Evolutionary conservation across 2,888 invertebrate species (phyloP).

Genomic region (Hypercompe scribonia): DNA sequence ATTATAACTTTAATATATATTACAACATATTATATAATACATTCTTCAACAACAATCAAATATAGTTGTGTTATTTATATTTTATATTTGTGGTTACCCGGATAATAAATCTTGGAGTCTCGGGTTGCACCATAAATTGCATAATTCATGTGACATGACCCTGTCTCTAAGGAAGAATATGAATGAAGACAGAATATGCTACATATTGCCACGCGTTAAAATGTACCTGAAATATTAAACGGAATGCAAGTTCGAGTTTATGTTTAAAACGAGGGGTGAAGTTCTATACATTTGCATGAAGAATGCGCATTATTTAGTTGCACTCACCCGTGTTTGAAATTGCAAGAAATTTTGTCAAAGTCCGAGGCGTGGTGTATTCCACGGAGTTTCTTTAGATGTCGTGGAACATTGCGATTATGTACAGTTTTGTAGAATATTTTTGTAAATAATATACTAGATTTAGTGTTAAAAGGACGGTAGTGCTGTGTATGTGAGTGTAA

Average conservation of each 20-base stretch:
- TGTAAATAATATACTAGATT: neutral
- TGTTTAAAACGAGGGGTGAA: constrained; percentile 53
- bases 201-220: constrained; percentile 31
- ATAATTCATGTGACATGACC: constrained; percentile 80
- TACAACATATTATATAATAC: no score
- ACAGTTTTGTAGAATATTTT: constrained; percentile 19
- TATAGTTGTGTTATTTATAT: neutral
- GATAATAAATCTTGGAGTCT: constrained; percentile 70
- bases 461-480: neutral
- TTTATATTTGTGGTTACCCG: constrained; percentile 49
- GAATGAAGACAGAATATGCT: constrained; percentile 65
- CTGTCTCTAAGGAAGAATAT: constrained; percentile 76
- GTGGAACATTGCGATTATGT: constrained; percentile 14
- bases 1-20: no score
- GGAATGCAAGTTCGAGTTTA: constrained; percentile 22
- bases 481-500: neutral
- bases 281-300: constrained; percentile 68
- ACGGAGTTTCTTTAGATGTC: constrained; percentile 52
- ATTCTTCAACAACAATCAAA: neutral
- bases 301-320: constrained; percentile 68
- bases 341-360: constrained; percentile 72
- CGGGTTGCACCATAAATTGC: constrained; percentile 67
- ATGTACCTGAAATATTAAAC: constrained; percentile 22
- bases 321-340: constrained; percentile 55
- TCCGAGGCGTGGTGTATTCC: constrained; percentile 55